Base-by-base conservation (phyloP, 2,888 invertebrate genomes). In the Drosophila borealis region DNA sequence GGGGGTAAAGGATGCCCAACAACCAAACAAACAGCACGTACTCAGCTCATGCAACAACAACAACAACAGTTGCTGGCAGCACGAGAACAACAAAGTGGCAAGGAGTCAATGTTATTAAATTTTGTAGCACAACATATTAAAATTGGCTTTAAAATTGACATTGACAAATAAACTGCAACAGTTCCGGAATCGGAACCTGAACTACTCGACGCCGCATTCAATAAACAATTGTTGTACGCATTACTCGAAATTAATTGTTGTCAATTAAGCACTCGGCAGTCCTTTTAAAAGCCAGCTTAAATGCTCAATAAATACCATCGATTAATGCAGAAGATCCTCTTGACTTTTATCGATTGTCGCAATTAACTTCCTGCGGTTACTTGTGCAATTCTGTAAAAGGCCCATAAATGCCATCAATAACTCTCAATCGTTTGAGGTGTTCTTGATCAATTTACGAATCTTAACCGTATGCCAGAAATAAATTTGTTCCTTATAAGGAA, bases 21-120 rank as follows among this genome's bases (percentile, higher is more conserved):
- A 42, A 55, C 61, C 62, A 60, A 33, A 19, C 64, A 55, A 76
- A 74, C 48, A 77, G 34, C 63, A 77, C 66, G 70, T 67, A 46
- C 39, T 36, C 29, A 8, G 14, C 37, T 17, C 2, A 42, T 49
- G 44, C 44, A 57, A 34, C 36, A 50, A 33, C 6, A 41, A 34
- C 13, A 46, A 41, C 42, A 53, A 37, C n/a, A 17, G 19, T 34
- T 39, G 21, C 57, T 25, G 33, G 29, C 57, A 53, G 41, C 36
- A 29, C 29, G 29, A 59, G 19, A 14, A 11, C 46, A 54, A 59
- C 53, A 37, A 61, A 61, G 60, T 57, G 36, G 39, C 36, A 34
- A 50, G 14, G 44, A 62, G 57, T 66, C 62, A 46, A 65, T 62
- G 45, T 65, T 72, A 73, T 77, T 80, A 63, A 73, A 80, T 73